Base-by-base conservation (phyloP, 2,113 vertebrate genomes). In the Crotalus horridus region DNA sequence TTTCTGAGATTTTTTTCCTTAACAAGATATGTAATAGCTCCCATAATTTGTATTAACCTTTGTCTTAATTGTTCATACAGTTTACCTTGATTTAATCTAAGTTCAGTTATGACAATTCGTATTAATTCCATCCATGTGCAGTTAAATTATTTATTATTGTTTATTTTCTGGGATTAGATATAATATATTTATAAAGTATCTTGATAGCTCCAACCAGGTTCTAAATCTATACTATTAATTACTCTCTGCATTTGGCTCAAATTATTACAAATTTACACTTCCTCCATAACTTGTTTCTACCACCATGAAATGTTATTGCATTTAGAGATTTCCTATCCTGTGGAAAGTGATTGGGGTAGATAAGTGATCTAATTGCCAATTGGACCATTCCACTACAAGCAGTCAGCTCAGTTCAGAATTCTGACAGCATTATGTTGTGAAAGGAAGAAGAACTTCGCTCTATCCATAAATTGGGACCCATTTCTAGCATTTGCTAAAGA, bases 401-500 rank as follows among this genome's bases (percentile, higher is more conserved):
- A 1, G 26, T 29, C 59, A 59, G 9, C 58, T 59, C 58, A 26
- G 59, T 61, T 61, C 10, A 29, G 26, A n/a, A 64, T 64, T 64
- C 26, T 64, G 61, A n/a, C 15, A 56, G 20, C 11, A 12, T 13
- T 64, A 29, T 64, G 11, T 13, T 5, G 61, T 64, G 61, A 29
- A 64, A 4, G 61, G 61, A 64, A 64, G 9, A 20, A 85, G 81
- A 88, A 24, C 59, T 43, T 88, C 39, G 10, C 12, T 64, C 88
- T 12, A 92, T n/a, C 91, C 91, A 92, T 88, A 64, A 24, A 21
- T 69, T 92, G 20, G 69, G 59, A 69, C 24, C 43, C 86, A 92
- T 24, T 51, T 6, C 4, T 39, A 64, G 12, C 39, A 74, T 5
- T 59, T 69, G n/a, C 23, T 55, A n/a, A 88, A 81, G 8, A 88